Percentiles rank a stretch among this genome's conserved stretches.
phyloP scores from a whole-genome alignment of 2,797 vertebrate species.

The Pteronotus mesoamericanus region DNA sequence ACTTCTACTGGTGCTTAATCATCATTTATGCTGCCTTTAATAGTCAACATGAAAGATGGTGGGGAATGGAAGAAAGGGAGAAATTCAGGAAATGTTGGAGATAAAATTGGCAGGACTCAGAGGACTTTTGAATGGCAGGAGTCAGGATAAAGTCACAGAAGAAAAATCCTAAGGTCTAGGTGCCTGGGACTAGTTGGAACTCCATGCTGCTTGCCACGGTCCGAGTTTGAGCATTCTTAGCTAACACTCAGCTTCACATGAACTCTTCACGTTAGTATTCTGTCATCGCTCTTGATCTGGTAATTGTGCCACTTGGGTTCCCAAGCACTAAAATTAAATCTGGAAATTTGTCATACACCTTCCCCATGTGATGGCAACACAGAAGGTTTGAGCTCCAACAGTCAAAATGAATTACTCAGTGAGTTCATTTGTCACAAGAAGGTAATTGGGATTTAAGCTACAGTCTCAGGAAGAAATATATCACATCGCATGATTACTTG shows the following conservation, averaged over 20 bases:
- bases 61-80: neutral
- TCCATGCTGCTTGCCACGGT: neutral
- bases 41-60: neutral
- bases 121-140: neutral
- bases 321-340: constrained; percentile 74
- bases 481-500: constrained; percentile 80
- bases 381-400: constrained; percentile 61
- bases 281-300: constrained; percentile 70
- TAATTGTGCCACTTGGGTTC: constrained; percentile 76
- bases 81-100: neutral
- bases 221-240: neutral
- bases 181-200: neutral
- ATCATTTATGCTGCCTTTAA: neutral
- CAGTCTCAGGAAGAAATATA: constrained; percentile 72
- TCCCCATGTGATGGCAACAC: constrained; percentile 55
- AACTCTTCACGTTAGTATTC: constrained; percentile 49
- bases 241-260: constrained; percentile 29
- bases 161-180: neutral
- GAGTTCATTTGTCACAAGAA: constrained; percentile 73
- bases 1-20: neutral
- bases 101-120: neutral
- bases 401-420: constrained; percentile 66
- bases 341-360: constrained; percentile 73
- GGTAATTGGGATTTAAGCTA: constrained; percentile 74
- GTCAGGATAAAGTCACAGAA: neutral